Evolutionary conservation across 2,888 invertebrate species (phyloP).

Genomic region (Galeopsomyia nigrocyanea): DNA sequence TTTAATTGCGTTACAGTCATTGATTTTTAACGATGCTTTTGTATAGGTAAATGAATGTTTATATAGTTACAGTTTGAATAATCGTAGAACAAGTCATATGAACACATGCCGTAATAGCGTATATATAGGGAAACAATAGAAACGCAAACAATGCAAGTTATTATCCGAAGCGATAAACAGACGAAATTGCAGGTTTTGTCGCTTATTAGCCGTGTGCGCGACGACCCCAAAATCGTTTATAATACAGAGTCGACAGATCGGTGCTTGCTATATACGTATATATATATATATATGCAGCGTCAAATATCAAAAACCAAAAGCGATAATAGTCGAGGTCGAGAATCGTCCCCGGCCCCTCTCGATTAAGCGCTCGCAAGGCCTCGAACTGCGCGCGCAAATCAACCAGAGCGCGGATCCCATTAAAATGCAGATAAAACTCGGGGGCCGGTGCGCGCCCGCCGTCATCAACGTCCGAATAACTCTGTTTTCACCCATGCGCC

Average conservation of each 20-base stretch:
- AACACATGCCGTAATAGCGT: too few species aligned
- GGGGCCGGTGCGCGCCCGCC: not conserved
- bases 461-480: conserved; percentile 30
- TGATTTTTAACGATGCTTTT: too few species aligned
- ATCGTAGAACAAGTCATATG: too few species aligned
- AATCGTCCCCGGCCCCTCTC: conserved; percentile 38
- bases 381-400: conserved; percentile 17
- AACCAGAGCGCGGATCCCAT: conserved; percentile 31
- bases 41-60: too few species aligned
- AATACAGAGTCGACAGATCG: not conserved
- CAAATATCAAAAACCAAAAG: conserved; percentile 35
- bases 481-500: conserved; percentile 3
- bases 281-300: too few species aligned
- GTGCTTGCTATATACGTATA: too few species aligned
- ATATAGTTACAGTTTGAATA: too few species aligned
- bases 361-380: conserved; percentile 40
- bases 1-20: too few species aligned
- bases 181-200: conserved; percentile 36
- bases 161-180: conserved; percentile 20
- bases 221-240: not conserved
- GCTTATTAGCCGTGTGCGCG: conserved; percentile 22
- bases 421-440: conserved; percentile 42
- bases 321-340: conserved; percentile 31
- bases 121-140: conserved; percentile 6
- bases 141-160: not conserved